Percentiles rank a stretch among this genome's conserved stretches.
phyloP scores from a whole-genome alignment of 2,113 vertebrate genomes.

The Illadopsis cleaveri region DNA sequence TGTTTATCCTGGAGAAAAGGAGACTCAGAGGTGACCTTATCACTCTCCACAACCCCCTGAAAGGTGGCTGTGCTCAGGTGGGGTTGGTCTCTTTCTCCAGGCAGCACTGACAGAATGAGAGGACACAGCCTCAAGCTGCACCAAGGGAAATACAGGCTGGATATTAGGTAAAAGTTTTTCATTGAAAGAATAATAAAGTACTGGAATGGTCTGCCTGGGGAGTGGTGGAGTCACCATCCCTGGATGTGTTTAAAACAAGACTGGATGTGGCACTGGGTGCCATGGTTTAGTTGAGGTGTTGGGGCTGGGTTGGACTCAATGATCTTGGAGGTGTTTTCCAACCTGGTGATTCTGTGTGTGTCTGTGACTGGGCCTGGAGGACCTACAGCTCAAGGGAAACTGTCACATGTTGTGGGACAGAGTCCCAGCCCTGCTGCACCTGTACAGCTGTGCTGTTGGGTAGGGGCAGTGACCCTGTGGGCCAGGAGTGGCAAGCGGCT shows the following conservation, averaged over 20 bases:
- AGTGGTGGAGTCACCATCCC: not conserved
- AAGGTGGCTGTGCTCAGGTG: no score
- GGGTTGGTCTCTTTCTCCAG: no score
- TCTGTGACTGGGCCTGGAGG: not conserved
- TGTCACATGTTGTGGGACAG: not conserved
- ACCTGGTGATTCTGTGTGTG: not conserved
- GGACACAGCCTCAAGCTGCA: no score
- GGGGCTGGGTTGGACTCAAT: not conserved
- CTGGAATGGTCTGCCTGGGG: not conserved
- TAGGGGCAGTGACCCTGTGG: fast-evolving
- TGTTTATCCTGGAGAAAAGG: no score
- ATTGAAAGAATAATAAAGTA: not conserved
- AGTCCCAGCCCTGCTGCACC: not conserved
- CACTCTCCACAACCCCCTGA: no score
- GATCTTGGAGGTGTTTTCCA: not conserved
- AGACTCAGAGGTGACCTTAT: no score
- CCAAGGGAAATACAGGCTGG: not conserved
- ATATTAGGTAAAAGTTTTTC: not conserved
- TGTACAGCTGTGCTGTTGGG: not conserved
- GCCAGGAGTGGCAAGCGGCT: not conserved
- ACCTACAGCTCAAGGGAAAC: not conserved
- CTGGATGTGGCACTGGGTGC: not conserved
- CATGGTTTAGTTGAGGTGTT: not conserved
- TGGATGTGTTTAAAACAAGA: not conserved
- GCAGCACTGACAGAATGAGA: no score